Evolutionary conservation across 2,888 invertebrate species (phyloP).

Genomic region (Aquatica leii): DNA sequence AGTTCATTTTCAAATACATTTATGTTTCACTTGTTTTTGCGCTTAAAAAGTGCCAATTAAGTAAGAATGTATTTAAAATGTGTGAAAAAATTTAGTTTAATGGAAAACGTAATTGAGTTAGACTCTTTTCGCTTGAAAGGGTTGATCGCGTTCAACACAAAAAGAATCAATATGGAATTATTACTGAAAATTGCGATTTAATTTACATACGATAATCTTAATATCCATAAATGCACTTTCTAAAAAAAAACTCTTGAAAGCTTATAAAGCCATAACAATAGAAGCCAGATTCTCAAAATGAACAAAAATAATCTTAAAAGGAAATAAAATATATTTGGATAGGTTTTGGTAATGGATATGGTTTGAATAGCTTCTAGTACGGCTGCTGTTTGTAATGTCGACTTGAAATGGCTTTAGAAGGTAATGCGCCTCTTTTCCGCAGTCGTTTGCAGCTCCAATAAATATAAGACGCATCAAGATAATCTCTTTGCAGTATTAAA

Average conservation of each 20-base stretch:
- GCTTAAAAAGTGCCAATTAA: background rate
- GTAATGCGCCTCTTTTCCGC: slow-evolving; percentile 36
- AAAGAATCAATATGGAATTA: too few relatives aligned
- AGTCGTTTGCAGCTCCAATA: slow-evolving; percentile 38
- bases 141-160: too few relatives aligned
- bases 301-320: slow-evolving; percentile 28
- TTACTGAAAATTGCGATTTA: too few relatives aligned
- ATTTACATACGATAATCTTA: too few relatives aligned
- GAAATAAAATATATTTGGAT: slow-evolving; percentile 35
- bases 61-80: too few relatives aligned
- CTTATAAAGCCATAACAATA: slow-evolving; percentile 35
- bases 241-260: slow-evolving; percentile 15
- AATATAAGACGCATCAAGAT: slow-evolving; percentile 35
- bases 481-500: slow-evolving; percentile 38
- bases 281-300: slow-evolving; percentile 26
- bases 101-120: too few relatives aligned
- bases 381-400: slow-evolving; percentile 36
- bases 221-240: slow-evolving; percentile 16
- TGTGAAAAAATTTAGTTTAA: too few relatives aligned
- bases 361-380: slow-evolving; percentile 36
- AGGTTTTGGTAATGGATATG: slow-evolving; percentile 37
- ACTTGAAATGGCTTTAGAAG: slow-evolving; percentile 30
- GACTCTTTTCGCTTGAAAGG: too few relatives aligned
- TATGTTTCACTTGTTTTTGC: background rate
- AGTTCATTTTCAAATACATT: slow-evolving; percentile 45